A percentile compares a stretch with the other conserved stretches of the same genome.
Conservation (phyloP, 2,797 vertebrate species). For the Phyllotis vaccarum region DNA sequence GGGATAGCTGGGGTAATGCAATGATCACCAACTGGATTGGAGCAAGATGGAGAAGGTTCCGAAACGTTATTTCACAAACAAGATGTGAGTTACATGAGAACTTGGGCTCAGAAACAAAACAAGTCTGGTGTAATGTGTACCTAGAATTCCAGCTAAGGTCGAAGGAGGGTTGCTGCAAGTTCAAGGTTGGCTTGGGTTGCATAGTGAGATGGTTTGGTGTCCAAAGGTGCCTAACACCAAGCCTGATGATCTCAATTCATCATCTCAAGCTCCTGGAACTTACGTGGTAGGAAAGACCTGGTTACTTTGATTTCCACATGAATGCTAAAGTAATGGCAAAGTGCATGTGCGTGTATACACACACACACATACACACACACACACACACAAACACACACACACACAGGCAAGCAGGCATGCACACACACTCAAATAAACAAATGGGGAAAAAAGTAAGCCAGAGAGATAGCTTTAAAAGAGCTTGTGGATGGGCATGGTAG, state of each 20-base stretch:
- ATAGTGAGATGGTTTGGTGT: neutral
- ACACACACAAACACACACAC: neutral
- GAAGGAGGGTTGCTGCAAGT: neutral
- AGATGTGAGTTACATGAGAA: neutral
- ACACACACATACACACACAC: neutral
- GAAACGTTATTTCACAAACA: neutral
- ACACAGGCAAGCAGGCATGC: too few species aligned
- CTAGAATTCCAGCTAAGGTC: neutral
- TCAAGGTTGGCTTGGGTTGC: neutral
- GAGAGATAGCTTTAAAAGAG: neutral
- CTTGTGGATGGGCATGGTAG: neutral
- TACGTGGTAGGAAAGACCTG: neutral
- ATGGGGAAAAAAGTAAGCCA: neutral
- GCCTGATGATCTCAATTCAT: neutral
- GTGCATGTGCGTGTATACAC: rapidly evolving
- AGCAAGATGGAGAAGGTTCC: neutral
- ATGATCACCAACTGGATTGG: too few species aligned
- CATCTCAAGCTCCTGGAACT: too few species aligned
- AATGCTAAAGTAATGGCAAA: too few species aligned
- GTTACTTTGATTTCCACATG: neutral
- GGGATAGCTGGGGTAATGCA: neutral
- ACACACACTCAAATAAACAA: neutral
- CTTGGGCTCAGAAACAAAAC: neutral
- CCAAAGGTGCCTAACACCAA: neutral
- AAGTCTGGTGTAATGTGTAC: neutral